These are phyloP conservation scores for Drosophila neotestacea DNA, from an alignment of 2,888 invertebrate species.

Conservation along the genomic window DNA sequence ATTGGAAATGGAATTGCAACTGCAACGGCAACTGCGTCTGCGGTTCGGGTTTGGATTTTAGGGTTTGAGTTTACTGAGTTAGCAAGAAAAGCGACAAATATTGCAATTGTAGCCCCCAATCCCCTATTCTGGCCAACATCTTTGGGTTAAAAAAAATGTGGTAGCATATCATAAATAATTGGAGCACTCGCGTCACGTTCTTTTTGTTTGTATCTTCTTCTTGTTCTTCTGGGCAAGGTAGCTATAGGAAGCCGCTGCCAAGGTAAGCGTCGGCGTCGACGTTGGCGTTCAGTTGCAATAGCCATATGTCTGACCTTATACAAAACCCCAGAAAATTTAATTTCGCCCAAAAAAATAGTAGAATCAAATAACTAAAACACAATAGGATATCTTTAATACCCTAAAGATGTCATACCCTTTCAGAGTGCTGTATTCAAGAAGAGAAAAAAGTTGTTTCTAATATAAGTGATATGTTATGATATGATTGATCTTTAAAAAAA, in stretches of 20 bases:
- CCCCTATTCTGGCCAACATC: neutral
- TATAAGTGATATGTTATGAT: no score
- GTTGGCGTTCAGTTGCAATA: constrained; percentile 9
- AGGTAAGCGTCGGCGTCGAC: constrained; percentile 56
- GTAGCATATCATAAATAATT: constrained; percentile 59
- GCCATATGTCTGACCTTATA: constrained; percentile 51
- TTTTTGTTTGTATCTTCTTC: neutral
- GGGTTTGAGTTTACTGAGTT: constrained; percentile 62
- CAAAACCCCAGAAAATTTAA: constrained; percentile 20
- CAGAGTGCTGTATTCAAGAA: no score
- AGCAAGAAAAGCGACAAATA: constrained; percentile 73
- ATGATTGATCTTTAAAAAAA: no score
- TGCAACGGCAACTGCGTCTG: constrained; percentile 20
- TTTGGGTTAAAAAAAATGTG: neutral
- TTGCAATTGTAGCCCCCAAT: constrained; percentile 61
- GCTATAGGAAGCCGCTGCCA: constrained; percentile 62
- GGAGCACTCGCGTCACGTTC: constrained; percentile 64
- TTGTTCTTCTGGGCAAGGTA: constrained; percentile 1
- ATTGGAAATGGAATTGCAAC: constrained; percentile 9
- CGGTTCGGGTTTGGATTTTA: constrained; percentile 35
- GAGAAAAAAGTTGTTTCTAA: no score
- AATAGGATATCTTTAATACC: neutral
- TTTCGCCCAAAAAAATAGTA: constrained; percentile 4
- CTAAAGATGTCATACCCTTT: no score
- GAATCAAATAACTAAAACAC: neutral